These are phyloP conservation scores for Talpa occidentalis DNA, from an alignment of 2,113 vertebrate genomes.

Conservation along the genomic window DNA sequence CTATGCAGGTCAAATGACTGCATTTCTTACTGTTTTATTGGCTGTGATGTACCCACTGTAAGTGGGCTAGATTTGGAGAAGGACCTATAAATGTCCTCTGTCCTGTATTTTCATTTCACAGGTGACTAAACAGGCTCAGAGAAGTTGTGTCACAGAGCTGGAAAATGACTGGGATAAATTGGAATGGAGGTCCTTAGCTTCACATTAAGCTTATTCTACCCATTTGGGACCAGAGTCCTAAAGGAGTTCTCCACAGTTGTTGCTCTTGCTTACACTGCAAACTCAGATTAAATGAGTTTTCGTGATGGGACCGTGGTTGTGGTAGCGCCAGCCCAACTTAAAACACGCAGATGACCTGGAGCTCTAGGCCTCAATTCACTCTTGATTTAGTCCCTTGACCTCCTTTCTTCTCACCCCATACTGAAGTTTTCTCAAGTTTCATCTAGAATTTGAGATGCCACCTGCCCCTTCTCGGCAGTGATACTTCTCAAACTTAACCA, in stretches of 20 bases:
- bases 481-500: not conserved
- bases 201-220: not conserved
- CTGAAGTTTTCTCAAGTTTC: not conserved
- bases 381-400: too few species aligned
- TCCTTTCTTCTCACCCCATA: not conserved
- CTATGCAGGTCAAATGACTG: not conserved
- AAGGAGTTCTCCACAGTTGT: not conserved
- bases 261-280: not conserved
- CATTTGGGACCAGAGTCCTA: not conserved
- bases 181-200: not conserved
- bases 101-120: not conserved
- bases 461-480: slow-evolving; percentile 20
- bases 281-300: not conserved
- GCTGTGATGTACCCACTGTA: not conserved
- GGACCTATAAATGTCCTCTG: not conserved
- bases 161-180: not conserved
- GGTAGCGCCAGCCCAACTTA: not conserved
- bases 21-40: not conserved
- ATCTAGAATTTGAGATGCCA: not conserved
- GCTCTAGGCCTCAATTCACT: too few species aligned
- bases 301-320: not conserved
- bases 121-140: not conserved
- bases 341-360: too few species aligned
- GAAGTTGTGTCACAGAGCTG: not conserved
- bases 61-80: not conserved